These are phyloP conservation scores for Nephrotoma appendiculata DNA, from an alignment of 2,888 invertebrate genomes.

Conservation along the genomic window DNA sequence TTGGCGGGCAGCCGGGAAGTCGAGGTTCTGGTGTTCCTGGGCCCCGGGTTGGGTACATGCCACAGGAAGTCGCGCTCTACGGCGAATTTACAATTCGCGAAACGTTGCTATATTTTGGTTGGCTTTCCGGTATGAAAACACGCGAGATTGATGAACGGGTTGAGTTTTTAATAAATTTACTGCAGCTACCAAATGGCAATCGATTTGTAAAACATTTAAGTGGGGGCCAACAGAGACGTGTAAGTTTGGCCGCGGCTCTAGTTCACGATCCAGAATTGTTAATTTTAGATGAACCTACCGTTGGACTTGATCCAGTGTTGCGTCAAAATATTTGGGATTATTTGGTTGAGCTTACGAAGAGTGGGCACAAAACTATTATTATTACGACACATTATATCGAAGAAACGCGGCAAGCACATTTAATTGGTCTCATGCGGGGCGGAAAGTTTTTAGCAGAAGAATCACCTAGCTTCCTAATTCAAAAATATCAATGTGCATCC, in stretches of 20 bases:
- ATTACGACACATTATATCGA: constrained; percentile 83
- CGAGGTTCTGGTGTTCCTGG: constrained; percentile 77
- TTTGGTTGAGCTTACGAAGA: constrained; percentile 60
- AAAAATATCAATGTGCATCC: constrained; percentile 55
- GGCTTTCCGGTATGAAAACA: constrained; percentile 61
- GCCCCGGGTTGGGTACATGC: constrained; percentile 81
- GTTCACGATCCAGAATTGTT: constrained; percentile 79
- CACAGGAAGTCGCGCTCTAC: constrained; percentile 66
- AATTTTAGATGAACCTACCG: constrained; percentile 87
- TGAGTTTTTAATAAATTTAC: constrained; percentile 54
- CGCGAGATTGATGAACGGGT: constrained; percentile 51
- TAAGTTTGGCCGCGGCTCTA: constrained; percentile 77
- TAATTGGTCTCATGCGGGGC: constrained; percentile 71
- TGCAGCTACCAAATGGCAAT: constrained; percentile 38
- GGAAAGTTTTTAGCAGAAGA: constrained; percentile 76
- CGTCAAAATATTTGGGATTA: constrained; percentile 79
- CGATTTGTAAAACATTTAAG: constrained; percentile 65
- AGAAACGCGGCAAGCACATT: constrained; percentile 68
- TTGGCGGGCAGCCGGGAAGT: constrained; percentile 71
- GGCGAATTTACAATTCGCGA: constrained; percentile 67
- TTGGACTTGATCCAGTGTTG: constrained; percentile 81
- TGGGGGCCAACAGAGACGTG: constrained; percentile 80
- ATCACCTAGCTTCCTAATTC: constrained; percentile 54
- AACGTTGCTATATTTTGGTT: constrained; percentile 72
- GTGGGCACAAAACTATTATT: constrained; percentile 62